Base-by-base conservation (phyloP, 2,113 vertebrate genomes). In the Periophthalmodon schlosseri region DNA sequence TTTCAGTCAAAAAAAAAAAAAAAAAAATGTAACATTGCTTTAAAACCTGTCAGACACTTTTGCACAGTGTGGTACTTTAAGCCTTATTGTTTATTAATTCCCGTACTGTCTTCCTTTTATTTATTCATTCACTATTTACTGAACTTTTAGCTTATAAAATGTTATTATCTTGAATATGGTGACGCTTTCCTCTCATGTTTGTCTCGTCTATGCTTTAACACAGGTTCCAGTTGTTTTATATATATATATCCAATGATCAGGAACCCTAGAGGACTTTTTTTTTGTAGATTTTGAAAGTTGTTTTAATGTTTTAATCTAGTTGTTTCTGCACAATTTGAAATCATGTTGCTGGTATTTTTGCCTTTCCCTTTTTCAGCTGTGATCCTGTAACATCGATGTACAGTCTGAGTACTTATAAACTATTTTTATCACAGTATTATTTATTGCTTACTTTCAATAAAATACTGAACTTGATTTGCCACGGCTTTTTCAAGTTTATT, bases 361-460 rank as follows among this genome's bases (percentile, higher is more conserved):
- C 93, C 94, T 85, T 91, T 93, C 89, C 86, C 93, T 93, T 89
- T 63, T 63, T 89, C 94, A 88, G 82, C 94, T 94, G 92, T 91
- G 86, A 94, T 95, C 93, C 91, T 96, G 94, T 98, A 97, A 98
- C 96, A 95, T 95, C 95, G 93, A 94, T 99, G 97, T 98, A 98
- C 97, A 98, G 96, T 95, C 94, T 92, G 91, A 94, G 89, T 94
- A 94, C 96, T 96, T 95, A 96, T 95, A 95, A 96, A 95, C 96
- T 97, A 94, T 98, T 98, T 98, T 98, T 97, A 98, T 97, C 97
- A 98, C 97, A 97, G 96, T 97, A 96, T 99, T 99, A 99, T 99
- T 99, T 99, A 99, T 99, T 99, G 95, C 95, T 96, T 96, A 95
- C 95, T 97, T 96, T 96, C 96, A 97, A 96, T 98, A 98, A 98